Evolutionary conservation across 2,113 vertebrate species (phyloP).

Genomic region (Cichladusa arquata): DNA sequence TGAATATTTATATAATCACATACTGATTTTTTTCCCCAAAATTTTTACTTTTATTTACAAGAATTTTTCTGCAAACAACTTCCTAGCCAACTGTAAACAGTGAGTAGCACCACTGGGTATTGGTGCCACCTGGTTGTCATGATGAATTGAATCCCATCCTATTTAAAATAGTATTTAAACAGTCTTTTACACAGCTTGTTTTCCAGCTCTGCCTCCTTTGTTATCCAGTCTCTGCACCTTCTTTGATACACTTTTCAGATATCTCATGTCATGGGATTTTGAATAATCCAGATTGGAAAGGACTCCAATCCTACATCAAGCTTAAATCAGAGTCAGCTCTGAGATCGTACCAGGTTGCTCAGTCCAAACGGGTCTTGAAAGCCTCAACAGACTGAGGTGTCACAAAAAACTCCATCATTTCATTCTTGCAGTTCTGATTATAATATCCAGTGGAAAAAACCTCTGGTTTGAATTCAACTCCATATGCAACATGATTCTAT

Average conservation of each 20-base stretch:
- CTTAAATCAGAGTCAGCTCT: neutral
- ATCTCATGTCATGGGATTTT: neutral
- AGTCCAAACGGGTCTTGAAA: neutral
- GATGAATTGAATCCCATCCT: neutral
- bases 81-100: neutral
- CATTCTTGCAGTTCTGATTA: neutral
- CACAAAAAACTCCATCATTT: neutral
- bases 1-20: neutral
- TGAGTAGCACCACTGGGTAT: neutral
- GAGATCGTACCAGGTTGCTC: neutral
- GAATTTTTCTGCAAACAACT: neutral
- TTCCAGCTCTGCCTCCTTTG: neutral
- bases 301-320: accelerated
- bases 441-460: neutral
- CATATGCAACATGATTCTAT: neutral
- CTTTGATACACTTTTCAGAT: neutral
- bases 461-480: neutral
- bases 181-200: neutral
- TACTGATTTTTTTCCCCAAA: neutral
- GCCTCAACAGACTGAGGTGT: neutral
- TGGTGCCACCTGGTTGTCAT: neutral
- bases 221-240: neutral
- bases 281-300: neutral
- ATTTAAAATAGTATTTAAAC: neutral
- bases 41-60: neutral